Percentiles rank a stretch among this genome's conserved stretches.
phyloP scores from a whole-genome alignment of 2,888 invertebrate genomes.

The Scaptomyza tumidula region DNA sequence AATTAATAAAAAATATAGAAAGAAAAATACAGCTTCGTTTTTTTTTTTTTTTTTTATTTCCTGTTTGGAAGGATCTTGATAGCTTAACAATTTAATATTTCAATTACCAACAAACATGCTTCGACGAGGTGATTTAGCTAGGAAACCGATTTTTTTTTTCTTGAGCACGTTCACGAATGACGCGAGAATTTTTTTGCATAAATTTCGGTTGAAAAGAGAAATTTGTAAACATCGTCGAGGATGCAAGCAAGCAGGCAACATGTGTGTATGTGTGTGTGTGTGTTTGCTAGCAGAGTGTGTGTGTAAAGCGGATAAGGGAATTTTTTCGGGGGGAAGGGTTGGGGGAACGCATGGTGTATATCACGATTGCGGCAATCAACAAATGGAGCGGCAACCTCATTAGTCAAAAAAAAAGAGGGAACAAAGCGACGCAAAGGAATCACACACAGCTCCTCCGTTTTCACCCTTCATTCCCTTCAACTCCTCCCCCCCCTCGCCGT shows the following conservation, averaged over 20 bases:
- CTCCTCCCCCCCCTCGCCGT: too few species aligned
- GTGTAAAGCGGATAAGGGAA: background rate
- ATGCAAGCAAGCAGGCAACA: slow-evolving; percentile 35
- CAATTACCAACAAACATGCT: slow-evolving; percentile 16
- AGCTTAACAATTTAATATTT: slow-evolving; percentile 25
- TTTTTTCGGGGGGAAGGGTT: background rate
- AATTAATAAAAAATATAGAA: background rate
- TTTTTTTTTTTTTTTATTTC: background rate
- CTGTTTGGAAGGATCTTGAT: background rate
- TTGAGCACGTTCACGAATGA: slow-evolving; percentile 45
- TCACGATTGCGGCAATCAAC: slow-evolving; percentile 69
- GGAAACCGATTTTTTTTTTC: background rate
- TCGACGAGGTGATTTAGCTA: slow-evolving; percentile 22
- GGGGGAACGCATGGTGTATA: slow-evolving; percentile 28
- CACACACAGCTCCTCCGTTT: slow-evolving; percentile 13
- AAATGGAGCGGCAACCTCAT: slow-evolving; percentile 70
- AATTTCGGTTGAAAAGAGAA: slow-evolving; percentile 35
- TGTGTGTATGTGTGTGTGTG: slow-evolving; percentile 29
- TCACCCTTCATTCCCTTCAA: background rate
- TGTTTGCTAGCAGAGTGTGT: background rate
- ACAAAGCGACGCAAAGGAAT: slow-evolving; percentile 40
- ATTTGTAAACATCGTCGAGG: slow-evolving; percentile 44
- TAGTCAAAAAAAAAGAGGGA: slow-evolving; percentile 61
- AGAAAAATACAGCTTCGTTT: background rate
- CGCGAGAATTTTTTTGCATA: slow-evolving; percentile 54